Percentiles rank a stretch among this genome's conserved stretches.
phyloP scores from a whole-genome alignment of 2,797 vertebrate species.

The Coregonus ussuriensis region DNA sequence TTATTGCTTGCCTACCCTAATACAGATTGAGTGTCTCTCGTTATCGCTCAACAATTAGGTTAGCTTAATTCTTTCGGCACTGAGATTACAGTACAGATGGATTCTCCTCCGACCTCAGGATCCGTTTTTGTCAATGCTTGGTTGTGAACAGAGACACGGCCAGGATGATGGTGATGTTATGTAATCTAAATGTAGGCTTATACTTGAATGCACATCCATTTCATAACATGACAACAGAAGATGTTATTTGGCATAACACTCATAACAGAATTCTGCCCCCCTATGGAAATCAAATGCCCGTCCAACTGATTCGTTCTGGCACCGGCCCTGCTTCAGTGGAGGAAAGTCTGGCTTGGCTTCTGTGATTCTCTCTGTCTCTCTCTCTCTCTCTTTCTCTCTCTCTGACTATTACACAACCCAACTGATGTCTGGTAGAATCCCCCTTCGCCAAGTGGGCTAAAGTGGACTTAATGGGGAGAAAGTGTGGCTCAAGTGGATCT shows the following conservation, averaged over 20 bases:
- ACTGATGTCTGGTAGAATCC: conserved; percentile 53
- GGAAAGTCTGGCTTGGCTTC: conserved; percentile 35
- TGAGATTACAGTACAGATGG: not conserved
- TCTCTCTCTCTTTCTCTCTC: conserved; percentile 22
- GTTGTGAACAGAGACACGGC: not conserved
- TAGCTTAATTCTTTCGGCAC: not conserved
- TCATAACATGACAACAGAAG: not conserved
- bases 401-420: conserved; percentile 57
- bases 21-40: not conserved
- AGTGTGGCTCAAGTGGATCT: conserved; percentile 59
- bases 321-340: not conserved
- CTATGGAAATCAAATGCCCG: no score
- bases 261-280: no score
- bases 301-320: no score
- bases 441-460: conserved; percentile 57
- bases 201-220: not conserved
- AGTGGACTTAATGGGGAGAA: conserved; percentile 58
- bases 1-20: not conserved
- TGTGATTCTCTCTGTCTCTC: not conserved
- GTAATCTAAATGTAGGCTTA: not conserved
- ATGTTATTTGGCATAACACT: not conserved
- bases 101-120: not conserved
- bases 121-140: not conserved
- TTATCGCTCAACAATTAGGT: not conserved
- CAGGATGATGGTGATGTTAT: not conserved